Percentiles rank a stretch among this genome's conserved stretches.
Evolutionary conservation across 2,797 vertebrate species (phyloP).

Genomic region (Tauraco hartlaubi): DNA sequence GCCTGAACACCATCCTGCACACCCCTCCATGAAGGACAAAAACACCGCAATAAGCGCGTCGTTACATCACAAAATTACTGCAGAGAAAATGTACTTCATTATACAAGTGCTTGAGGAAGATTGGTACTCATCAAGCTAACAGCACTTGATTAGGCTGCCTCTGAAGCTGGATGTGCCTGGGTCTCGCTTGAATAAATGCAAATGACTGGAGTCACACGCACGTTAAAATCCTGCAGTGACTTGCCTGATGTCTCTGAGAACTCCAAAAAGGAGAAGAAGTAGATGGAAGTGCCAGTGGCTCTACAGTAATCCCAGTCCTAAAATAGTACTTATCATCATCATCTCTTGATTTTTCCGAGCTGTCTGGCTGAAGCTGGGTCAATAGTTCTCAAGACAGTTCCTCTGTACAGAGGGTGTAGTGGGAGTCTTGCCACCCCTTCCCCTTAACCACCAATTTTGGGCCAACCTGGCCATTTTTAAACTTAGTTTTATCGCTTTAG

Average conservation of each 20-base stretch:
- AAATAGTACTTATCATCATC: neutral
- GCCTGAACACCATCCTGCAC: neutral
- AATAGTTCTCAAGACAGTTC: neutral
- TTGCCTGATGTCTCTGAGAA: neutral
- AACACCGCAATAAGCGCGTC: neutral
- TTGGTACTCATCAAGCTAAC: constrained; percentile 55
- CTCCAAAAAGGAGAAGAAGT: neutral
- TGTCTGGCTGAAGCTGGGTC: neutral
- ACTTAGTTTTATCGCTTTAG: neutral
- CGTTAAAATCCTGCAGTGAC: neutral
- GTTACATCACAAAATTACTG: constrained; percentile 10
- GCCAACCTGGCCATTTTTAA: neutral
- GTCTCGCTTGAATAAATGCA: neutral
- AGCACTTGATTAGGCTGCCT: constrained; percentile 47
- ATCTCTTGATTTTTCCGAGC: neutral
- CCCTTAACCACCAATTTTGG: neutral
- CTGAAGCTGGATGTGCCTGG: neutral
- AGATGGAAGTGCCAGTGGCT: neutral
- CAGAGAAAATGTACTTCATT: constrained; percentile 61
- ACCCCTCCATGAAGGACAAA: constrained; percentile 29
- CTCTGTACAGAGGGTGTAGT: neutral
- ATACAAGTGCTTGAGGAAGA: constrained; percentile 52
- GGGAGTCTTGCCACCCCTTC: neutral
- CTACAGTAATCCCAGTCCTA: neutral
- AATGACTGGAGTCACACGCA: neutral